Conservation (phyloP, 2,113 vertebrate genomes). For the Tenrec ecaudatus region DNA sequence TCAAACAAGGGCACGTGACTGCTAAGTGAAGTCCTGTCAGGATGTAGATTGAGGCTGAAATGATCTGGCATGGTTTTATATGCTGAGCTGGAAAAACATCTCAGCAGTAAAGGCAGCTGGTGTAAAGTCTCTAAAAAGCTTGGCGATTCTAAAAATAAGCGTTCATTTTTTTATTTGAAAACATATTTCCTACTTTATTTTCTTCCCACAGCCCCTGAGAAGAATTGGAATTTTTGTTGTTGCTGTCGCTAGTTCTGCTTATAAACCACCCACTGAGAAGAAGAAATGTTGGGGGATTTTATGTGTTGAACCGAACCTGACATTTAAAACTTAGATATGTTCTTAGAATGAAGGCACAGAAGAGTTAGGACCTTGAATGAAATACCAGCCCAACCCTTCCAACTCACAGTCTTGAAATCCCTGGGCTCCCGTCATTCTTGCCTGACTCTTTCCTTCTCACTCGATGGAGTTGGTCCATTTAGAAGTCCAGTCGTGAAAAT, state of each 20-base stretch:
- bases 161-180: conserved; percentile 49
- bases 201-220: neutral
- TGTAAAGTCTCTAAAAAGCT: conserved; percentile 19
- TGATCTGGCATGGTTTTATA: conserved; percentile 64
- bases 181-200: conserved; percentile 40
- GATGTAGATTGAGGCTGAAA: conserved; percentile 38
- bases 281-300: conserved; percentile 47
- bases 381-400: neutral
- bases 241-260: conserved; percentile 1
- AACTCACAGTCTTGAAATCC: neutral
- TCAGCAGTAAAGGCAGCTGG: conserved; percentile 52
- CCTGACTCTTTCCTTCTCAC: neutral
- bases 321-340: conserved; percentile 29
- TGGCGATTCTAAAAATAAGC: conserved; percentile 41
- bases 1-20: conserved; percentile 41
- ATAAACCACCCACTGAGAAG: conserved; percentile 20
- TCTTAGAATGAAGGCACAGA: neutral
- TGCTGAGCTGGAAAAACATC: conserved; percentile 67
- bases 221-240: conserved; percentile 26
- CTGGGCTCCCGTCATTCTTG: neutral
- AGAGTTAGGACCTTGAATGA: neutral
- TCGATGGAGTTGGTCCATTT: neutral
- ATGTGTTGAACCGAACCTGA: neutral
- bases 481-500: neutral
- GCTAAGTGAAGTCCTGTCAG: conserved; percentile 51